Base-by-base conservation (phyloP, 2,797 vertebrate genomes). In the Tamandua tetradactyla region DNA sequence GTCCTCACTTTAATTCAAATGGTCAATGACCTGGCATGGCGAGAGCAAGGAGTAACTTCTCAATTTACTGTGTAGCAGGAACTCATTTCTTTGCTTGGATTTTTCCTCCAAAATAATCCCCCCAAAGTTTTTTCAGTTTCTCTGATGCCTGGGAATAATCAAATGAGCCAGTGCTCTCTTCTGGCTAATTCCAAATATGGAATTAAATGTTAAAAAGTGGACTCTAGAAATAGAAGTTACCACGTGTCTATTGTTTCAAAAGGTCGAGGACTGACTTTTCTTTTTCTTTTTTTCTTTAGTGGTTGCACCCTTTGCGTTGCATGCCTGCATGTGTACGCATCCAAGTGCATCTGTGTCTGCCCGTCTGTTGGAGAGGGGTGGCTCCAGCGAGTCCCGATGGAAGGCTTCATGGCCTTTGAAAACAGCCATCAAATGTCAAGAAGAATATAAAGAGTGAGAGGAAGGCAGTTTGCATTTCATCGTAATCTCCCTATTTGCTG, bases 141-240 rank as follows among this genome's bases (percentile, higher is more conserved):
- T 35, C 35, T 47, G n/a, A 62, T 87, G 40, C 35, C 47, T 30
- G 27, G 55, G 27, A 81, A 62, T 52, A 64, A 66, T 62, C 30
- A 83, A 90, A 87, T 57, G 32, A 66, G 9, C 42, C 59, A 85
- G 11, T 47, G 30, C 71, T 85, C 35, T 87, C 30, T 64, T 89
- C 79, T 55, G n/a, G n/a, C n/a, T n/a, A 11, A 87, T 83, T 66
- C 81, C 44, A 91, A 93, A 79, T 71, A 59, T 8, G 42, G 52
- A 86, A 81, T n/a, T 79, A n/a, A 44, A 44, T 42, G 71, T 35
- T 80, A 86, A 68, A 68, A 89, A 69, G 81, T 75, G 76, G 88
- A 57, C n/a, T 37, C 79, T 86, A 86, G 75, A 93, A 91, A 78
- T 44, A 94, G 83, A 96, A 96, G 35, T 49, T 22, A 27, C 14